Percentiles rank a stretch among this genome's conserved stretches.
phyloP scores from a whole-genome alignment of 2,888 invertebrate genomes.

The Orchesella flavescens region DNA sequence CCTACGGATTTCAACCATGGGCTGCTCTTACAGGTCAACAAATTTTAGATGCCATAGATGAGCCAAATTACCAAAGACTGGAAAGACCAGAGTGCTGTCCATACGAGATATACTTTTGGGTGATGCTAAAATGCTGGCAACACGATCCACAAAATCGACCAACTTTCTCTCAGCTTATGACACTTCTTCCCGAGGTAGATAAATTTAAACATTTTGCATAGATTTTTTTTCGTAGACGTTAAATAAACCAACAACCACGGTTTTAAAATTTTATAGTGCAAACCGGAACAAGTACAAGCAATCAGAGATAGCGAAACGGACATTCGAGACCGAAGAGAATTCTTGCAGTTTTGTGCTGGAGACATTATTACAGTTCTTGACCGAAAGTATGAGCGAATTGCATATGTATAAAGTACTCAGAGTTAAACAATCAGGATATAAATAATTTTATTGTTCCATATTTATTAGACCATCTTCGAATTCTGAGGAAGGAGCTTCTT shows the following conservation, averaged over 20 bases:
- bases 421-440: too few species aligned
- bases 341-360: slow-evolving; percentile 87
- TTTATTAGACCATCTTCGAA: slow-evolving; percentile 73
- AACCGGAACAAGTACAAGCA: slow-evolving; percentile 94
- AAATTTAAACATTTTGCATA: not conserved
- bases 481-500: slow-evolving; percentile 57
- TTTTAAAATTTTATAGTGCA: slow-evolving; percentile 76
- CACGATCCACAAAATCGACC: slow-evolving; percentile 92
- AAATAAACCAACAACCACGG: not conserved
- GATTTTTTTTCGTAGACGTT: not conserved
- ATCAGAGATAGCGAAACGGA: slow-evolving; percentile 77
- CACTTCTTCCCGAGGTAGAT: slow-evolving; percentile 82
- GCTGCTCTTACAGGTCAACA: slow-evolving; percentile 93
- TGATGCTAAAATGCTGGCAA: slow-evolving; percentile 97
- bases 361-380: slow-evolving; percentile 95
- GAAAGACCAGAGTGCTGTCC: slow-evolving; percentile 97
- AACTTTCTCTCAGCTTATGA: slow-evolving; percentile 86
- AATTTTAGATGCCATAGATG: slow-evolving; percentile 95
- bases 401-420: too few species aligned
- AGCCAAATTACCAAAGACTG: slow-evolving; percentile 90
- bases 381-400: slow-evolving; percentile 78
- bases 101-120: slow-evolving; percentile 85
- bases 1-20: slow-evolving; percentile 99
- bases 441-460: too few species aligned
- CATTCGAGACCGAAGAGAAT: slow-evolving; percentile 78